These are phyloP conservation scores for Diplodus puntazzo DNA, from an alignment of 2,797 vertebrate genomes.

Conservation along the genomic window DNA sequence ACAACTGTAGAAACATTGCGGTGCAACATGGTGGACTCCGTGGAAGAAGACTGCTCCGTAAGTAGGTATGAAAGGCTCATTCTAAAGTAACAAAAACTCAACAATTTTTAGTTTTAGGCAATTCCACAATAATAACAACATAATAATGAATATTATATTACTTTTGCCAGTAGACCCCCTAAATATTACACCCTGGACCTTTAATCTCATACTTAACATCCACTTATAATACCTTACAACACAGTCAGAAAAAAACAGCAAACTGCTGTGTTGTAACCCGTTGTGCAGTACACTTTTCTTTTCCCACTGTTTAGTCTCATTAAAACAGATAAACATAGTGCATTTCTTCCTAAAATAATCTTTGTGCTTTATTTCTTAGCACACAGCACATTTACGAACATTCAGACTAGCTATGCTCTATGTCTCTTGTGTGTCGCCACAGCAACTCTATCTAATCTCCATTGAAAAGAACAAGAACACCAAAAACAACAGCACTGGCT, in stretches of 20 bases:
- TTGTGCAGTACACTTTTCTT: conserved; percentile 1
- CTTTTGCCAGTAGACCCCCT: no score
- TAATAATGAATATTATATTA: no score
- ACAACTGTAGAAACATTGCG: no score
- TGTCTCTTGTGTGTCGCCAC: conserved; percentile 69
- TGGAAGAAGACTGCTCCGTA: no score
- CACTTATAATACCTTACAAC: neutral
- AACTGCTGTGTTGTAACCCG: neutral
- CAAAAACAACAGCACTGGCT: conserved; percentile 78
- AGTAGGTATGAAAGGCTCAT: no score
- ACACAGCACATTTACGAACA: conserved; percentile 57
- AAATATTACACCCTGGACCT: neutral
- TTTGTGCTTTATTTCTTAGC: conserved; percentile 51
- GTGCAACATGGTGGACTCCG: no score
- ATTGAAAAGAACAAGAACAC: conserved; percentile 78
- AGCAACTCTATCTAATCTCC: conserved; percentile 81
- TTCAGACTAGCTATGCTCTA: conserved; percentile 52
- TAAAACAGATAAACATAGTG: neutral
- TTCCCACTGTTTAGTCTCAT: neutral
- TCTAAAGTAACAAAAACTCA: no score
- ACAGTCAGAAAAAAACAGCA: neutral
- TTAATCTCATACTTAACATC: neutral
- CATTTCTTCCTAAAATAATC: conserved; percentile 18
- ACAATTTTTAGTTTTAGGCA: no score
- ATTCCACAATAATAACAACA: no score